Evolutionary conservation across 2,888 invertebrate genomes (phyloP), one percentile per base, ranked within the genome.

Genomic region (Oscheius sp.): DNA sequence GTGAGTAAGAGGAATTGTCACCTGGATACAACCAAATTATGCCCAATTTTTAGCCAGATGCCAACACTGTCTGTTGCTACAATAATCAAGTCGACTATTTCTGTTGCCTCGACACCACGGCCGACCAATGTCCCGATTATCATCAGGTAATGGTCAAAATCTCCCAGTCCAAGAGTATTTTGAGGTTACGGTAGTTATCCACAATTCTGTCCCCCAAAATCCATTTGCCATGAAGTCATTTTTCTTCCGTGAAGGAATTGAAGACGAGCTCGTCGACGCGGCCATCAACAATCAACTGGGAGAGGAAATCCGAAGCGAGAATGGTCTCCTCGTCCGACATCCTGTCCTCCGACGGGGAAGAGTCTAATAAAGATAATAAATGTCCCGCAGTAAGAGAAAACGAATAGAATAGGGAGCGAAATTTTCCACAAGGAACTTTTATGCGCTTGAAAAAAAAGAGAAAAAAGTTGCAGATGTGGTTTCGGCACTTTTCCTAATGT

Each of bases 51-150:
- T 71, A 88, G 87, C 84, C 86, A 12, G 84, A 87, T 72, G 84
- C 87, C 7, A 82, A 82, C 12, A 84, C 86, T 7, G 86, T 87
- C 16, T 87, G 87, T 75, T 87, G 87, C 77, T 87, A 83, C 76
- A 84, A 87, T 72, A 87, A 87, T 70, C 86, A 87, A 64, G 87
- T 87, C 35, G 87, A 87, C 76, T 87, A 87, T 76, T 87, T 81
- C 78, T 87, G 87, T 73, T 87, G 87, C 59, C 76, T 85, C 69
- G 84, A 86, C 66, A 83, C 84, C 21, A 83, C 81, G 2, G 83
- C 79, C 46, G 76, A 81, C 52, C 84, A 87, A 61, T 87, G 87
- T 59, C 87, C 87, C 7, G 83, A 84, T 55, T 87, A 87, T 61
- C 77, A 85, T 68, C 87, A 87, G 77, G 80, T 78, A 23, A 7